Evolutionary conservation across 2,113 vertebrate species (phyloP), one percentile per base, ranked within the genome.

Genomic region (Halichoerus grypus): DNA sequence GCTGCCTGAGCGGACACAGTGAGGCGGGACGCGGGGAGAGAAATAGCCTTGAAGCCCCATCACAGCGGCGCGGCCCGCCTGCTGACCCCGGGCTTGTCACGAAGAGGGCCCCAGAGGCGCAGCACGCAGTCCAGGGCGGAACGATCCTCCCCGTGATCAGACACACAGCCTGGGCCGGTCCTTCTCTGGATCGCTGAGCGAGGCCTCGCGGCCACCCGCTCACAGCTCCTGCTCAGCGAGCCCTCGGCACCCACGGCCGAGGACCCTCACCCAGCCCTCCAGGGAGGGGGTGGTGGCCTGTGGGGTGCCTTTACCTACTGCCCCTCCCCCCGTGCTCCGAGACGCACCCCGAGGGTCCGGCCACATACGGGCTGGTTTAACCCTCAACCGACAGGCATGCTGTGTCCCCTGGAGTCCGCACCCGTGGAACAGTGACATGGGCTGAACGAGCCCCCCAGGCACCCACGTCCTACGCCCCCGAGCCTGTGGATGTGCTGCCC

Each of bases 81-180:
- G 10, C n/a, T 1, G 36, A 36, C n/a, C n/a, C 19, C 31, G 4
- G 4, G 19, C 36, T 36, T 4, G 12, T 7, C 39, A 26, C 12
- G 0, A 22, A 42, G 5, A 13, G 12, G 12, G 39, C 22, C 2
- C 36, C 21, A 6, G 71, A 4, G 71, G 11, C 39, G 6, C 21
- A 5, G n/a, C 16, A 18, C 18, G 8, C n/a, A 13, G 33, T 9
- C 16, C 0, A 16, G 28, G 33, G 16, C 33, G 1, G 7, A n/a
- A 19, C 3, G 16, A n/a, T 19, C 26, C 33, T 9, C 33, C 33
- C 33, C 11, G 7, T 69, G 65, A 21, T 21, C 69, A 22, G 21
- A 72, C 14, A 15, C 65, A 14, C 16, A 15, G 65, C 28, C 28
- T 65, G 14, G 31, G 18, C 24, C 69, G 4, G 10, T 5, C 9